These are phyloP conservation scores for Ennomos quercinarius DNA, from an alignment of 2,888 invertebrate genomes.

Conservation along the genomic window DNA sequence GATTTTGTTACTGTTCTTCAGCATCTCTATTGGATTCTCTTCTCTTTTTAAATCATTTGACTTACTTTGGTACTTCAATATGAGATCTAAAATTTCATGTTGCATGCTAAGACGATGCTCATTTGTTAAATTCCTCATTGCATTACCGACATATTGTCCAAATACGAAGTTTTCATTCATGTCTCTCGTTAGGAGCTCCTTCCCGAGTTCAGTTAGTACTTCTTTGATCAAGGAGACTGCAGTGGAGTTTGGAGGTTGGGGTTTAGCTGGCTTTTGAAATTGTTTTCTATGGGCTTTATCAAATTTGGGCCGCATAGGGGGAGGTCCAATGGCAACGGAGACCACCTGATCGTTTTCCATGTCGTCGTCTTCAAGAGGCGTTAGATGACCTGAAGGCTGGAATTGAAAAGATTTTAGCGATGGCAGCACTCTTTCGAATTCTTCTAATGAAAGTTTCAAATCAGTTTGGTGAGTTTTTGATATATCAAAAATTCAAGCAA, in stretches of 20 bases:
- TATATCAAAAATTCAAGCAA: too few relatives aligned
- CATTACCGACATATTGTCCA: constrained; percentile 73
- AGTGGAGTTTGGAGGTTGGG: constrained; percentile 37
- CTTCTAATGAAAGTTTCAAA: too few relatives aligned
- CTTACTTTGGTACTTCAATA: constrained; percentile 63
- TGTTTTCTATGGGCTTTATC: constrained; percentile 60
- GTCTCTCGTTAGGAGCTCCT: constrained; percentile 66
- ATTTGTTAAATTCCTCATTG: constrained; percentile 69
- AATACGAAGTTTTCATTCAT: constrained; percentile 78
- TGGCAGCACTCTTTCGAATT: too few relatives aligned
- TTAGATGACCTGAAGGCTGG: constrained; percentile 73
- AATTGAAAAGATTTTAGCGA: constrained; percentile 22
- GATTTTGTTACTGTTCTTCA: constrained; percentile 43
- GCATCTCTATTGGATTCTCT: constrained; percentile 6
- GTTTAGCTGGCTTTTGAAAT: constrained; percentile 33
- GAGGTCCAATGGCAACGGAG: constrained; percentile 76
- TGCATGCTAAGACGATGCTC: constrained; percentile 67
- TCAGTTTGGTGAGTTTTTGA: too few relatives aligned
- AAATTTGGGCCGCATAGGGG: constrained; percentile 67
- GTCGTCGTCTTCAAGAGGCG: constrained; percentile 73
- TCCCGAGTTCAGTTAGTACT: constrained; percentile 63
- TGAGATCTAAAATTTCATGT: constrained; percentile 72
- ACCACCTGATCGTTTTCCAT: constrained; percentile 77
- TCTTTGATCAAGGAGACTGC: constrained; percentile 64
- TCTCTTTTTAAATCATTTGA: constrained; percentile 45